Conservation (phyloP, 2,797 vertebrate genomes). For the Anas flavirostris region DNA sequence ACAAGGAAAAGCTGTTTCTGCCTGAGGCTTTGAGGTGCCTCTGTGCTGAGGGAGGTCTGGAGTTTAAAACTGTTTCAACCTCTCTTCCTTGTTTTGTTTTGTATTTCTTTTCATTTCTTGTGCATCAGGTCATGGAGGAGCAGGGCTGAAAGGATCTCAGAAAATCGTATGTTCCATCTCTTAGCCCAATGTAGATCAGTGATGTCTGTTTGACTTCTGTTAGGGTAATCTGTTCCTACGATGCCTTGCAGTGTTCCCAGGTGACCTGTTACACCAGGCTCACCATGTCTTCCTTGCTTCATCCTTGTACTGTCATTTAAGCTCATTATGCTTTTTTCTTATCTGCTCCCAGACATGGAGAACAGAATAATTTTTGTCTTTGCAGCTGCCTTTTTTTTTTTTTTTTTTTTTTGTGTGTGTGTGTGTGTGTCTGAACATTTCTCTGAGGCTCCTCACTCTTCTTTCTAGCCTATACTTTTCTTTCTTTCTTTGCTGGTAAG, state of each 20-base stretch:
- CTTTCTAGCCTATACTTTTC: background rate
- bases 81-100: background rate
- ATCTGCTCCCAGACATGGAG: background rate
- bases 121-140: background rate
- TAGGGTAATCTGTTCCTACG: background rate
- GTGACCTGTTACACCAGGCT: background rate
- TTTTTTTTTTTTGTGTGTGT: no score
- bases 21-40: background rate
- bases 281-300: background rate
- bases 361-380: background rate
- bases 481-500: background rate
- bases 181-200: background rate
- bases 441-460: background rate
- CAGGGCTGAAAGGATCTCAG: background rate
- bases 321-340: background rate
- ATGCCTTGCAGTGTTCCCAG: background rate
- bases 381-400: no score
- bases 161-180: background rate
- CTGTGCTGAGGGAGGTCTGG: background rate
- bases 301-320: background rate
- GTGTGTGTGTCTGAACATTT: background rate
- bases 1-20: accelerated
- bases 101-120: background rate
- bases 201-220: accelerated
- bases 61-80: background rate